Conservation (phyloP, 2,113 vertebrate genomes). For the Zosterops japonicus region DNA sequence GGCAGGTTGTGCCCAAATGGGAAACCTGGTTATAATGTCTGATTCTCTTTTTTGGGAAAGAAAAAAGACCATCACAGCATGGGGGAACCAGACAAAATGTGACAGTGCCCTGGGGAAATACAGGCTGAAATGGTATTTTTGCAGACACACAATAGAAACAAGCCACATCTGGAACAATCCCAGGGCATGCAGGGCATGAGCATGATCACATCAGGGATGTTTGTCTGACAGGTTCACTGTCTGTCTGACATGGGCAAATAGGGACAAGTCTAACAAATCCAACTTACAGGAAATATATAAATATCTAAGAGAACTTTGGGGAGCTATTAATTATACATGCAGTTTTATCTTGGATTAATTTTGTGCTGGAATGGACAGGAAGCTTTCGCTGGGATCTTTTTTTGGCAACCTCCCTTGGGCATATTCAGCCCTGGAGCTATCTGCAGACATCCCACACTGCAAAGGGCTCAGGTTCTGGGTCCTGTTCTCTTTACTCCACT, state of each 20-base stretch:
- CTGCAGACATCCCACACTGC: not conserved
- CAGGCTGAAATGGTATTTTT: not conserved
- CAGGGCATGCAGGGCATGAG: not conserved
- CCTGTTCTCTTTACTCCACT: not conserved
- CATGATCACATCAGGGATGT: rapidly evolving
- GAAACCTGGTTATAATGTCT: not conserved
- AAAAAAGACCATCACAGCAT: not conserved
- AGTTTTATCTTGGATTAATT: conserved; percentile 3
- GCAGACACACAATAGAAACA: not conserved
- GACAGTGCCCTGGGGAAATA: not conserved
- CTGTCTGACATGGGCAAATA: not conserved
- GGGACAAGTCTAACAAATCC: not conserved
- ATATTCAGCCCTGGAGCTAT: not conserved
- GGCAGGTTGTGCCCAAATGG: not conserved
- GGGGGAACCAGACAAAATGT: not conserved
- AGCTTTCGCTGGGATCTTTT: not conserved
- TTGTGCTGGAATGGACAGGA: not conserved
- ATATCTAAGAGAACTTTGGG: not conserved
- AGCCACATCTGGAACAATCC: not conserved
- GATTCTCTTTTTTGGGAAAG: not conserved
- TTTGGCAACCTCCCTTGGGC: not conserved
- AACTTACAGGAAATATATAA: not conserved
- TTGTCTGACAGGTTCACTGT: not conserved
- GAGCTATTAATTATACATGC: not conserved
- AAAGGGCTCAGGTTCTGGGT: not conserved